Evolutionary conservation across 2,888 invertebrate species (phyloP).

Genomic region (Pinctada fucata): DNA sequence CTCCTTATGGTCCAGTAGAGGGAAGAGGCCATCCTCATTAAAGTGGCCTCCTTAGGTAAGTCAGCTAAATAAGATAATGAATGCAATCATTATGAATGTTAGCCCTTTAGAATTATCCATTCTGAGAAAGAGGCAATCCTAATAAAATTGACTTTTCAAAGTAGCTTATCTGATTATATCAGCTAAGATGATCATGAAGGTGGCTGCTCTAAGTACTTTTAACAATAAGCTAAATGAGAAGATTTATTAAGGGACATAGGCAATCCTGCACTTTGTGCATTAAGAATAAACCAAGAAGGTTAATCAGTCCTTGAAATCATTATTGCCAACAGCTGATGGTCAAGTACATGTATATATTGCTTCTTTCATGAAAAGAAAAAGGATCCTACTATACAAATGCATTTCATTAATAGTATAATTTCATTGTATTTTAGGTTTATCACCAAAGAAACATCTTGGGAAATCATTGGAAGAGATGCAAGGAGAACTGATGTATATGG

Average conservation of each 20-base stretch:
- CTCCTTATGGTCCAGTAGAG: conserved; percentile 96
- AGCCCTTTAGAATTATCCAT: conserved; percentile 96
- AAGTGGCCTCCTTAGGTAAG: conserved; percentile 91
- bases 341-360: too few relatives aligned
- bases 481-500: conserved; percentile 91
- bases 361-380: too few relatives aligned
- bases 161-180: conserved; percentile 90
- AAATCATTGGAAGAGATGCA: conserved; percentile 90
- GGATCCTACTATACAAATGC: too few relatives aligned
- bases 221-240: conserved; percentile 92
- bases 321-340: too few relatives aligned
- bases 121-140: conserved; percentile 94
- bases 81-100: conserved; percentile 98
- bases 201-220: conserved; percentile 72
- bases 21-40: conserved; percentile 95
- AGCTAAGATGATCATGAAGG: conserved; percentile 73
- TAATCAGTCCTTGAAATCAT: too few relatives aligned
- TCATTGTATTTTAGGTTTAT: conserved; percentile 82
- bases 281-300: too few relatives aligned
- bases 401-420: background rate
- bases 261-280: conserved; percentile 82
- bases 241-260: conserved; percentile 94
- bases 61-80: conserved; percentile 91
- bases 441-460: conserved; percentile 91
- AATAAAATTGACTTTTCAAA: conserved; percentile 96